Evolutionary conservation across 2,113 vertebrate genomes (phyloP).

Genomic region (Cacatua alba): DNA sequence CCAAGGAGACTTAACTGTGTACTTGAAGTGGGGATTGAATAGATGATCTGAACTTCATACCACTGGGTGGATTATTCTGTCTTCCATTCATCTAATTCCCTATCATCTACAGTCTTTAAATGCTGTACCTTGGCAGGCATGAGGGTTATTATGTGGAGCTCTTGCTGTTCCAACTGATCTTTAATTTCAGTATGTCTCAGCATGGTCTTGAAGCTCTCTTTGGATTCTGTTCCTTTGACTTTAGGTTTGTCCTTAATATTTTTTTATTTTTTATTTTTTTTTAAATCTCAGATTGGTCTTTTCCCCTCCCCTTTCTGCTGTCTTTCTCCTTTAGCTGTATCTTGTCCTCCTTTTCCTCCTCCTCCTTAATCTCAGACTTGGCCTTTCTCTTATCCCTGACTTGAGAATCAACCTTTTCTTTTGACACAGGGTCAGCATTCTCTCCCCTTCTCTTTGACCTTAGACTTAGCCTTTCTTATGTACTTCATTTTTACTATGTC

Average conservation of each 20-base stretch:
- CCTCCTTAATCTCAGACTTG: slow-evolving; percentile 38
- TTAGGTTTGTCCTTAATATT: neutral
- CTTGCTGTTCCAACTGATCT: slow-evolving; percentile 39
- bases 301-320: neutral
- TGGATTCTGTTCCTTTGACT: slow-evolving; percentile 18
- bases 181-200: slow-evolving; percentile 38
- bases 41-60: slow-evolving; percentile 7
- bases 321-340: neutral
- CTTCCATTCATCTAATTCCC: neutral
- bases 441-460: slow-evolving; percentile 37
- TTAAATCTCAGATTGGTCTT: neutral
- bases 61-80: neutral
- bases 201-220: slow-evolving; percentile 1
- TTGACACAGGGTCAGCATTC: neutral
- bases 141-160: neutral
- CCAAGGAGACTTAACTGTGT: neutral
- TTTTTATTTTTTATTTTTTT: neutral
- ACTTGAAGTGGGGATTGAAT: slow-evolving; percentile 2
- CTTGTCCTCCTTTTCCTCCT: slow-evolving; percentile 1
- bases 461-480: slow-evolving; percentile 13
- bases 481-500: neutral
- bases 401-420: slow-evolving; percentile 7
- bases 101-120: neutral
- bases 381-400: neutral
- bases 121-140: neutral